Evolutionary conservation across 2,113 vertebrate genomes (phyloP), one percentile per base, ranked within the genome.

Genomic region (Solea solea): DNA sequence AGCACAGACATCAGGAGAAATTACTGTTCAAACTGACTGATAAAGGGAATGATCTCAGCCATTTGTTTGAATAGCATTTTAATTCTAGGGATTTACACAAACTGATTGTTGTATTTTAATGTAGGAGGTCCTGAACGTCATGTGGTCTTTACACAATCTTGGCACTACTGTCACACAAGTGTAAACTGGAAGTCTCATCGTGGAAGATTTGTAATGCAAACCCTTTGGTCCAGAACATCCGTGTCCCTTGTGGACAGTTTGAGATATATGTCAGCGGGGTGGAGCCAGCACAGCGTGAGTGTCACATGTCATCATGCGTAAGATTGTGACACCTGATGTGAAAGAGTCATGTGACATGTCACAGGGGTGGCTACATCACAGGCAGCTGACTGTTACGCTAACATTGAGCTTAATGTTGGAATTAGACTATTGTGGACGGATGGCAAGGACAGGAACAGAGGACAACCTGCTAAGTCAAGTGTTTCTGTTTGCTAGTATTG

Each of bases 301-400:
- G 84, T 87, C 80, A 1, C 84, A 78, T 87, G 84, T 86, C 78
- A 9, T 34, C 64, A 28, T 63, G 73, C 27, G 54, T 79, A 65
- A 68, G 69, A 71, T 40, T 5, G 51, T 56, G 69, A 57, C 53
- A 67, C 25, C 74, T 71, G 67, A 74, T 45, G 71, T 57, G 56
- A 63, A 27, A 39, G 74, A 77, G 81, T 83, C 82, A 81, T 75
- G 77, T 83, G 88, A 44, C 55, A 41, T 54, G 63, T 34, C 42
- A 64, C 66, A 60, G 70, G 55, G 28, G 69, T 11, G 78, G 83
- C 72, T 80, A 76, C 69, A 16, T 84, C 80, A 80, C 76, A 12
- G 50, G 69, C 86, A 84, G 80, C 89, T 84, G 83, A 75, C 73
- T 53, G 27, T 14, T 50, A 41, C 63, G 7, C 42, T 41, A 21